Evolutionary conservation across 2,888 invertebrate species (phyloP).

Genomic region (Diplolepis rosae): DNA sequence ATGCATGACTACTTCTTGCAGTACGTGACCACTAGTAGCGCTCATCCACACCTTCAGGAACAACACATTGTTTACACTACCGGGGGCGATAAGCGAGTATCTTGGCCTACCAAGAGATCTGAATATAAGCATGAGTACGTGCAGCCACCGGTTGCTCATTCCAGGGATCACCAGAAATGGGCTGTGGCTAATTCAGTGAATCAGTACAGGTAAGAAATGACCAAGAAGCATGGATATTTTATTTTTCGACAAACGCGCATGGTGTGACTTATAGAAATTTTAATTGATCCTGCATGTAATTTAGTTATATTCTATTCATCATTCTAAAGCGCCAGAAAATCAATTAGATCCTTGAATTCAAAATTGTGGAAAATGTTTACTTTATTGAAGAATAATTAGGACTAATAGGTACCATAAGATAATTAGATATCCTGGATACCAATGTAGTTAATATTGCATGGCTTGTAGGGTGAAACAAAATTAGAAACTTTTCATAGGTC

Average conservation of each 20-base stretch:
- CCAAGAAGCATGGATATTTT: not conserved
- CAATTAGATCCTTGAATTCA: not conserved
- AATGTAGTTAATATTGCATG: not conserved
- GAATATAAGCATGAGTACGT: constrained; percentile 77
- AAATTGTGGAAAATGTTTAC: not conserved
- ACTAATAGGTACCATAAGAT: not conserved
- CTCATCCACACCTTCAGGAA: constrained; percentile 73
- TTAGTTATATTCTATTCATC: not conserved
- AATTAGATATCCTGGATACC: not conserved
- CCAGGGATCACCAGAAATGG: constrained; percentile 78
- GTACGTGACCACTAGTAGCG: constrained; percentile 73
- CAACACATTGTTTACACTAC: constrained; percentile 75
- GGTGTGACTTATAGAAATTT: not conserved
- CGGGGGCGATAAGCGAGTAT: constrained; percentile 77
- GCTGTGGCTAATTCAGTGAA: constrained; percentile 75
- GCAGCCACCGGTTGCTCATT: constrained; percentile 78
- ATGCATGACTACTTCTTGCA: constrained; percentile 73
- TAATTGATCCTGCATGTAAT: not conserved
- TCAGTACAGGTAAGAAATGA: constrained; percentile 70
- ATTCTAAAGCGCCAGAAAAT: not conserved
- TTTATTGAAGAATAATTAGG: not conserved
- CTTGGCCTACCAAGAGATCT: constrained; percentile 75
- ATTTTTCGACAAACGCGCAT: not conserved
- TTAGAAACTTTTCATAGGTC: not conserved
- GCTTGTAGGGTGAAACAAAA: not conserved